Conservation (phyloP, 2,797 vertebrate species). For the Denticeps clupeoides region DNA sequence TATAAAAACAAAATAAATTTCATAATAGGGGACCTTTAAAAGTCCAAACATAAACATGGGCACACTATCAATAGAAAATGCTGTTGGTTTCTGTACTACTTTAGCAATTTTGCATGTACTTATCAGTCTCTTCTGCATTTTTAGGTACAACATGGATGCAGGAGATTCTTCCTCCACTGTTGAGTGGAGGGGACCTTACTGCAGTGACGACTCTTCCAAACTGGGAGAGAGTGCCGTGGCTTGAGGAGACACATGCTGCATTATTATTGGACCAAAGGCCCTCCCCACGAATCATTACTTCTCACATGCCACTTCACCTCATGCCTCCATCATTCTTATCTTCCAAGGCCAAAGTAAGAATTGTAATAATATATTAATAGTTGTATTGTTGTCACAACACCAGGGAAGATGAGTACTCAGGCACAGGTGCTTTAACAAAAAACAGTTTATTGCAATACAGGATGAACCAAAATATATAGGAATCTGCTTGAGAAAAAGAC, state of each 20-base stretch:
- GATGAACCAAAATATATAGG: too few species aligned
- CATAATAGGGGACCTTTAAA: too few species aligned
- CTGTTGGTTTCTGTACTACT: background rate
- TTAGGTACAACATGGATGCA: slow-evolving; percentile 68
- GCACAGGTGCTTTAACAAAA: too few species aligned
- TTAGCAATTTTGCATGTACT: background rate
- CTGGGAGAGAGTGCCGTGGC: slow-evolving; percentile 76
- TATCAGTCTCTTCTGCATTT: background rate
- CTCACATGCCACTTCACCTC: slow-evolving; percentile 63
- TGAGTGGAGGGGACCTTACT: slow-evolving; percentile 62
- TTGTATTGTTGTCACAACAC: too few species aligned
- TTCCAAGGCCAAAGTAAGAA: slow-evolving; percentile 70
- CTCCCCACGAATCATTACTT: slow-evolving; percentile 60
- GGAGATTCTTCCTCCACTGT: slow-evolving; percentile 60
- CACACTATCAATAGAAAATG: background rate
- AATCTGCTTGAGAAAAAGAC: too few species aligned
- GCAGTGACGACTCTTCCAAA: slow-evolving; percentile 60
- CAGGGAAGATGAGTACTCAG: too few species aligned
- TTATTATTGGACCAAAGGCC: slow-evolving; percentile 36
- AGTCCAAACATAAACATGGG: too few species aligned
- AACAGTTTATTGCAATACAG: too few species aligned
- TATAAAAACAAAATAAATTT: too few species aligned
- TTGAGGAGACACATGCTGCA: slow-evolving; percentile 53
- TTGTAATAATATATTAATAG: background rate
- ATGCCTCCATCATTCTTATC: slow-evolving; percentile 59